Conservation (phyloP, 2,888 invertebrate species). For the Dinocampus coccinellae region DNA sequence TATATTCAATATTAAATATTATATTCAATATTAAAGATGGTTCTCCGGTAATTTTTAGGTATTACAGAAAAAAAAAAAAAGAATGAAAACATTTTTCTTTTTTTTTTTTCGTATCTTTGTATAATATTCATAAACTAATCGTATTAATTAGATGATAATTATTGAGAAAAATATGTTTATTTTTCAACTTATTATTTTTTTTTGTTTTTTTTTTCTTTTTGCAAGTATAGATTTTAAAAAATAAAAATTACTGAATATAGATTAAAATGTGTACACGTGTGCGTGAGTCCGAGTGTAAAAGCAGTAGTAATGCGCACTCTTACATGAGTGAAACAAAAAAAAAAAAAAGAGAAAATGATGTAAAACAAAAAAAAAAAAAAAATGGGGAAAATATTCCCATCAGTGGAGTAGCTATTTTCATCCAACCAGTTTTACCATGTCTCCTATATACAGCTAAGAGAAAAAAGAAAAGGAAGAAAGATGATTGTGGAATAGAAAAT, state of each 20-base stretch:
- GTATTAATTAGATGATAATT: background rate
- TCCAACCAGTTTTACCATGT: slow-evolving; percentile 47
- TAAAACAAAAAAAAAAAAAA: background rate
- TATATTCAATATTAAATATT: background rate
- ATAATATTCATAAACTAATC: background rate
- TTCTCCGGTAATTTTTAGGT: background rate
- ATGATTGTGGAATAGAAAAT: slow-evolving; percentile 23
- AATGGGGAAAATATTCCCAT: slow-evolving; percentile 4
- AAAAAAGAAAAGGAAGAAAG: slow-evolving; percentile 8
- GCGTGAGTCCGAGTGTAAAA: background rate
- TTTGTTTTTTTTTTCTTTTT: background rate
- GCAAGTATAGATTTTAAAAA: background rate
- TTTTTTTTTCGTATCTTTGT: background rate
- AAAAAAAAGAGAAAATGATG: no score
- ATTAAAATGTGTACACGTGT: no score
- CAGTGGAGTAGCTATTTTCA: slow-evolving; percentile 46
- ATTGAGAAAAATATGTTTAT: background rate
- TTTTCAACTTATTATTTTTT: background rate
- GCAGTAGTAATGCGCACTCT: background rate
- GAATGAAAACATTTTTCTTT: background rate
- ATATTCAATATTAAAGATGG: background rate
- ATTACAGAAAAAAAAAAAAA: background rate
- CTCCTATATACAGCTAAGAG: slow-evolving; percentile 18
- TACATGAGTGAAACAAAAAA: background rate
- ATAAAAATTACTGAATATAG: background rate